Percentiles rank a stretch among this genome's conserved stretches.
These are phyloP conservation scores for Pemphigus obesinymphae DNA, from an alignment of 1,140 invertebrate species.

Conservation along the genomic window DNA sequence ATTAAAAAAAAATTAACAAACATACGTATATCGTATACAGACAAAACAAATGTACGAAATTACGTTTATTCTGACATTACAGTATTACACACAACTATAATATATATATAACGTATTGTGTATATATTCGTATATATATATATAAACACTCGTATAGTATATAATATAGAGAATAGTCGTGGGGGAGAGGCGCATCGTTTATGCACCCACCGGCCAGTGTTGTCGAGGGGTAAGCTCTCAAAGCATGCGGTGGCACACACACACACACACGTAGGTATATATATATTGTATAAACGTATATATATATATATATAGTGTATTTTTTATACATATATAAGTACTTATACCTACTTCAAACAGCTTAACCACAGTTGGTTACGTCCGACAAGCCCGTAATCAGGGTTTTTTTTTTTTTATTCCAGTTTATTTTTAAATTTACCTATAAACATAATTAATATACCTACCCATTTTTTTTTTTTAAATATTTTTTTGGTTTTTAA, in stretches of 20 bases:
- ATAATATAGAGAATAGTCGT: neutral
- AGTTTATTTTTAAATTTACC: too few species aligned
- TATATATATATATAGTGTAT: neutral
- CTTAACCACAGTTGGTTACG: slow-evolving; percentile 6
- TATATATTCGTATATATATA: neutral
- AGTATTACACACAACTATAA: too few species aligned
- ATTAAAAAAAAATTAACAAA: too few species aligned
- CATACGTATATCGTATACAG: too few species aligned
- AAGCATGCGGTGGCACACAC: neutral
- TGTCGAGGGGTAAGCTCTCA: slow-evolving; percentile 9
- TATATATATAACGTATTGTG: too few species aligned
- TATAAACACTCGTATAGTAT: too few species aligned
- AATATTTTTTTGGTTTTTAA: too few species aligned
- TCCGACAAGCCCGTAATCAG: neutral
- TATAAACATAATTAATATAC: too few species aligned
- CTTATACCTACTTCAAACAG: neutral
- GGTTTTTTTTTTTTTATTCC: too few species aligned
- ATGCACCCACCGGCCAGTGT: slow-evolving; percentile 20
- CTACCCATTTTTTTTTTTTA: too few species aligned
- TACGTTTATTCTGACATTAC: too few species aligned
- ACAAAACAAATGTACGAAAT: too few species aligned
- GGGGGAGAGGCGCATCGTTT: slow-evolving; percentile 35
- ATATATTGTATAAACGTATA: neutral
- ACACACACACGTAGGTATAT: neutral
- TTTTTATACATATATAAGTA: neutral